A percentile compares a stretch with the other conserved stretches of the same genome.
phyloP scores from a whole-genome alignment of 2,113 vertebrate genomes.

The Lepus europaeus region DNA sequence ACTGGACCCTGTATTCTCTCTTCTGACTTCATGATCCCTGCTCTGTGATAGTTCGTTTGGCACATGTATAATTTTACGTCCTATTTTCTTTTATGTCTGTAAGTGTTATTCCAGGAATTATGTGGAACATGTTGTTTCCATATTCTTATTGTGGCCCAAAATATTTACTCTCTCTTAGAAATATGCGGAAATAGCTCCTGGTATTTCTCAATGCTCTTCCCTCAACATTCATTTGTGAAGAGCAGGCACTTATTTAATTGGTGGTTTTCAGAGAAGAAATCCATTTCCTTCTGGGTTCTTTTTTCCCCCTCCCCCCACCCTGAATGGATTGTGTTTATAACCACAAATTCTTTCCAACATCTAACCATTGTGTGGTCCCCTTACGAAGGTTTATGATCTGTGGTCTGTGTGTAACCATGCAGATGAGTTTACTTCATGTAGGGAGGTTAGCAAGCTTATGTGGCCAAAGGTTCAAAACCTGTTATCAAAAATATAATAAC shows the following conservation, averaged over 20 bases:
- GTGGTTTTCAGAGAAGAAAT: constrained; percentile 3
- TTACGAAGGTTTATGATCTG: neutral
- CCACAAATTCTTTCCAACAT: neutral
- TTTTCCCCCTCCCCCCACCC: fast-evolving
- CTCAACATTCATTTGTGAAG: neutral
- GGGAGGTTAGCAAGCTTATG: neutral
- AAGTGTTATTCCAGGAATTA: neutral
- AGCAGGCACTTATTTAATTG: neutral
- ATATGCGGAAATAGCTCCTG: neutral
- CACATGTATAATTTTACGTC: neutral
- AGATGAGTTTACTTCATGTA: neutral
- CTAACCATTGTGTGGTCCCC: neutral
- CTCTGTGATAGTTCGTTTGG: too few relatives aligned
- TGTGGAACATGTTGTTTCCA: neutral
- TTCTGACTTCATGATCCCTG: neutral
- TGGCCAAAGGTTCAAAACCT: neutral
- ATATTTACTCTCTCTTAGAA: neutral
- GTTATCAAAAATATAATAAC: neutral
- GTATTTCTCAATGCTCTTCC: neutral
- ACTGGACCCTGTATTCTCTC: too few relatives aligned
- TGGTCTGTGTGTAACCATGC: neutral
- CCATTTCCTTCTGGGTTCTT: neutral
- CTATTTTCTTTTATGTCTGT: neutral
- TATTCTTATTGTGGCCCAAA: neutral
- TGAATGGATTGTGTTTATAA: neutral